Evolutionary conservation across 2,888 invertebrate genomes (phyloP), one percentile per base, ranked within the genome.

Genomic region (Vannuccia rotundouncinata): DNA sequence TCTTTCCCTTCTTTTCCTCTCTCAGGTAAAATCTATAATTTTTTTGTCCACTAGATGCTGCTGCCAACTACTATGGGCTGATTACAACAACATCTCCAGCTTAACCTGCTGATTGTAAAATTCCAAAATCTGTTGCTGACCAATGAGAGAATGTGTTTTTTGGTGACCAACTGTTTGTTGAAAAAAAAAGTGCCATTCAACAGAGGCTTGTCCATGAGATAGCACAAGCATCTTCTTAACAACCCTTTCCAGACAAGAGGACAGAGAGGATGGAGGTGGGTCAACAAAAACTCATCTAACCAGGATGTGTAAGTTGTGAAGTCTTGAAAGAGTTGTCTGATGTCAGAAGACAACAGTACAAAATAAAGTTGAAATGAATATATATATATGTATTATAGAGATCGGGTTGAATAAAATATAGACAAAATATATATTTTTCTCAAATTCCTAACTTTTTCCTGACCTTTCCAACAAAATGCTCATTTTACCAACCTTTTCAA

Each of bases 101-200:
- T 22, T 66, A 17, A 66, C 66, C 25, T 66, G 66, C 25, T 66
- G 66, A 66, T 66, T 27, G 66, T 66, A 66, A 66, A 66, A 66
- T 66, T 66, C 22, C 25, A 66, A 66, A 27, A 66, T 66, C 13
- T 27, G 22, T 75, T 2, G 29, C 28, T 75, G 75, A 75, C 27
- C 75, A 75, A 75, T 75, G 5, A 75, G 75, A 73, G 73, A 5
- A 73, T 73, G 73, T 73, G 2, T 28, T n/a, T 22, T 73, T 73
- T n/a, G 29, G 2, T 73, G 29, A 75, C 31, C 75, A 75, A 75
- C 75, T 75, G 30, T 75, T 75, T 75, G 75, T 75, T 75, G 31
- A 27, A 66, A n/a, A 27, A 66, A 66, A 66, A n/a, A 66, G 13
- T 27, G 22, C 25, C 66, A 27, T 66, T 66, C 66, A 17, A 66